A percentile compares a stretch with the other conserved stretches of the same genome.
These are phyloP conservation scores for Epizoanthus illoricatus DNA, from an alignment of 92 coral and sea anemone species.

Conservation along the genomic window DNA sequence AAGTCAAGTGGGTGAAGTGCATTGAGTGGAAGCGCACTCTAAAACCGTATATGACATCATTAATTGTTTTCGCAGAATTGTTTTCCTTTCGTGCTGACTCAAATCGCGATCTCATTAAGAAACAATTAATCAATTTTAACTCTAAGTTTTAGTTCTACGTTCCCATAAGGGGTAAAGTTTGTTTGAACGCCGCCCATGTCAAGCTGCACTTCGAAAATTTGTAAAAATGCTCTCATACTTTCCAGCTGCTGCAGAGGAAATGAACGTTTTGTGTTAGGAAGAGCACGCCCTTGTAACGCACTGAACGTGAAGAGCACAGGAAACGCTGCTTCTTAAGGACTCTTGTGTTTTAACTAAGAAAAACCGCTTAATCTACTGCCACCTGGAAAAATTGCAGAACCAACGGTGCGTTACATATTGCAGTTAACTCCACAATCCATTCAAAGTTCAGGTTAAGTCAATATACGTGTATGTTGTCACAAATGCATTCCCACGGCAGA, in stretches of 20 bases:
- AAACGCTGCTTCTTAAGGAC: slow-evolving; percentile 20
- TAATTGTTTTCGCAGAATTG: not conserved
- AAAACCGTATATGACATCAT: not conserved
- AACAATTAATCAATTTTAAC: not conserved
- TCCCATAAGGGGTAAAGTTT: not conserved
- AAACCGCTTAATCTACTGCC: slow-evolving; percentile 11
- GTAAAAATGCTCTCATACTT: not conserved
- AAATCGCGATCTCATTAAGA: slow-evolving; percentile 2
- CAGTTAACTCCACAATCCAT: no score
- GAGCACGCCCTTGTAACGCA: slow-evolving; percentile 22
- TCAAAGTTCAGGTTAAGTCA: no score
- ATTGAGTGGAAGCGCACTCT: not conserved
- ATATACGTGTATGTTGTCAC: no score
- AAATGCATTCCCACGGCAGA: no score
- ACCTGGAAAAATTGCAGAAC: not conserved
- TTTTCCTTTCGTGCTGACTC: slow-evolving; percentile 4
- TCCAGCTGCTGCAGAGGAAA: slow-evolving; percentile 21
- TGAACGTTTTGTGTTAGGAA: not conserved
- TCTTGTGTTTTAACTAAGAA: not conserved
- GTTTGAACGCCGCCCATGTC: not conserved
- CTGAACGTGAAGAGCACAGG: slow-evolving; percentile 37
- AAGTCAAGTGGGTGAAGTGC: slow-evolving; percentile 16
- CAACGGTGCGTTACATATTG: not conserved
- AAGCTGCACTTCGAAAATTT: not conserved
- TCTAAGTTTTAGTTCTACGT: not conserved